phyloP scores from a whole-genome alignment of 2,888 invertebrate genomes.

The Ornithoptera alexandrae region DNA sequence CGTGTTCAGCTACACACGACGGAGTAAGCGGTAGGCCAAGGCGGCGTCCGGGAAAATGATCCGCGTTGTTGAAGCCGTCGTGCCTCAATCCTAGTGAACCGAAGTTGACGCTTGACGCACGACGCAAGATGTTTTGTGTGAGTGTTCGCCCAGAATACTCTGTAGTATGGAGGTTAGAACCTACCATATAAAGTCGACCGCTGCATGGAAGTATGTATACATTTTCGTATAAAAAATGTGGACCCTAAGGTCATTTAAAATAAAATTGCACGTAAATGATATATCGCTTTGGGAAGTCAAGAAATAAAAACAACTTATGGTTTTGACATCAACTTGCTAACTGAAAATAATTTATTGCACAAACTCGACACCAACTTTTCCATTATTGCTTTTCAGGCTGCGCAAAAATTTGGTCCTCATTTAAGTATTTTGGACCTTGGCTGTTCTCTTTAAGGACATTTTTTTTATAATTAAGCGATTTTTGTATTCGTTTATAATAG shows the following conservation, averaged over 20 bases:
- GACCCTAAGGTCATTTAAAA: slow-evolving; percentile 2
- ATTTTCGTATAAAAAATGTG: slow-evolving; percentile 20
- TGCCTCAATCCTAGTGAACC: too few species aligned
- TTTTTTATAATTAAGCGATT: neutral
- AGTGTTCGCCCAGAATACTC: too few species aligned
- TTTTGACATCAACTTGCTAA: slow-evolving; percentile 42
- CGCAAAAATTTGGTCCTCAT: slow-evolving; percentile 2
- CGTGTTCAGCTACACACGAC: too few species aligned
- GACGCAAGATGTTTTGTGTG: too few species aligned
- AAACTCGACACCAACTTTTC: slow-evolving; percentile 33
- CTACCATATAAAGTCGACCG: too few species aligned
- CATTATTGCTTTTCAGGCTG: slow-evolving; percentile 33
- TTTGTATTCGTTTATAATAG: neutral
- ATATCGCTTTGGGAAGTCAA: slow-evolving; percentile 22
- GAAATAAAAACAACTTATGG: slow-evolving; percentile 33
- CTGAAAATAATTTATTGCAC: slow-evolving; percentile 53
- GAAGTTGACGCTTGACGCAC: too few species aligned
- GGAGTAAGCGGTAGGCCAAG: too few species aligned
- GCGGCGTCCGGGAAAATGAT: too few species aligned
- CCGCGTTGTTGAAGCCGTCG: too few species aligned
- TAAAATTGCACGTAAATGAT: slow-evolving; percentile 23
- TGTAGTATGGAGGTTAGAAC: too few species aligned
- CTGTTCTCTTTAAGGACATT: neutral
- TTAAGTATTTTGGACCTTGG: neutral
- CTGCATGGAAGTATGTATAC: too few species aligned